phyloP scores from a whole-genome alignment of 1,140 invertebrate genomes.

The Drosophila punjabiensis region DNA sequence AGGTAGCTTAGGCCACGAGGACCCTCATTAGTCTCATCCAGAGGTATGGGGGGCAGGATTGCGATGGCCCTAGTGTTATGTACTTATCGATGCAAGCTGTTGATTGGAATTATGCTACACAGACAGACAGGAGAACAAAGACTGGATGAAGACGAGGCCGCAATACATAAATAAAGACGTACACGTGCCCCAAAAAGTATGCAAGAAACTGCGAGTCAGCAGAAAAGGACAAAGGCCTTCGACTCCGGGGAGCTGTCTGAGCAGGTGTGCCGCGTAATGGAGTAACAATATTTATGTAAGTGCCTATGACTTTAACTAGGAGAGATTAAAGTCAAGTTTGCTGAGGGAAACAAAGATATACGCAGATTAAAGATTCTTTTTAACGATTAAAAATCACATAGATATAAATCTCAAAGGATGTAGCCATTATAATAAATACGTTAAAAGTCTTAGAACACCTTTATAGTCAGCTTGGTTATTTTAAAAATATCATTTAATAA shows the following conservation, averaged over 20 bases:
- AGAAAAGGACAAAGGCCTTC: slow-evolving; percentile 22
- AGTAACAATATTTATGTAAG: slow-evolving; percentile 7
- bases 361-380: background rate
- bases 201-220: slow-evolving; percentile 42
- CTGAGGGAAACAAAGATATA: background rate
- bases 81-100: slow-evolving; percentile 76
- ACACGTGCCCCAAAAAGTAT: slow-evolving; percentile 41
- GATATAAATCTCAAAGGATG: background rate
- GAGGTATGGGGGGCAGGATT: background rate
- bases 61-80: slow-evolving; percentile 35
- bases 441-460: too few species aligned
- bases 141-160: slow-evolving; percentile 12
- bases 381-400: background rate
- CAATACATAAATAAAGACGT: slow-evolving; percentile 38
- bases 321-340: slow-evolving; percentile 1
- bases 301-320: background rate
- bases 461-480: too few species aligned
- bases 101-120: slow-evolving; percentile 62
- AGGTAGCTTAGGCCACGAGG: slow-evolving; percentile 43
- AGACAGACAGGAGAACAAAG: slow-evolving; percentile 22
- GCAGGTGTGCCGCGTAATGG: slow-evolving; percentile 11
- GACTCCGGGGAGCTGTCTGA: slow-evolving; percentile 1
- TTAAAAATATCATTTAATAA: too few species aligned
- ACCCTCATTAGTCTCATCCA: slow-evolving; percentile 53
- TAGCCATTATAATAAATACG: too few species aligned